A percentile compares a stretch with the other conserved stretches of the same genome.
Conservation (phyloP, 2,797 vertebrate genomes). For the Danio kyathit region DNA sequence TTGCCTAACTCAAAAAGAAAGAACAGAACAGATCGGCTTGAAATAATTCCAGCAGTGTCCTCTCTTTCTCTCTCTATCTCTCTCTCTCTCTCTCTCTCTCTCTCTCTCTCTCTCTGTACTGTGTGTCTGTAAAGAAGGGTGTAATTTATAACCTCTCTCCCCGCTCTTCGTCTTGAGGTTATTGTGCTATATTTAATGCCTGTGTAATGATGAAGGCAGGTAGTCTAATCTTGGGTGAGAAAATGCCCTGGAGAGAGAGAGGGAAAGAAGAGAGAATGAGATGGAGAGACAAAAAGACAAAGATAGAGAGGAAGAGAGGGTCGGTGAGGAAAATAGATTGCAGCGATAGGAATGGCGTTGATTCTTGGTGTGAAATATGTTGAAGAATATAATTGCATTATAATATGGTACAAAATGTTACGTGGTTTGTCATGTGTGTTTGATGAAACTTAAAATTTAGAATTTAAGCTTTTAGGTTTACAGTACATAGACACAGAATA, state of each 20-base stretch:
- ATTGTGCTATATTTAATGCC: constrained; percentile 60
- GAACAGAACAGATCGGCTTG: constrained; percentile 21
- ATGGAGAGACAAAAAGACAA: constrained; percentile 45
- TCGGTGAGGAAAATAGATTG: constrained; percentile 30
- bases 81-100: constrained; percentile 1
- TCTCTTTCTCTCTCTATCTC: too few relatives aligned
- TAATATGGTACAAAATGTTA: background rate
- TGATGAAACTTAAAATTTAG: too few relatives aligned
- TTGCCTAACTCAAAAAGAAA: constrained; percentile 6
- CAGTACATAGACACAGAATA: too few relatives aligned
- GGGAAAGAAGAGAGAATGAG: constrained; percentile 36
- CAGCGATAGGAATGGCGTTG: constrained; percentile 8
- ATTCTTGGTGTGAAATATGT: constrained; percentile 10
- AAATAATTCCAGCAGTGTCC: constrained; percentile 23
- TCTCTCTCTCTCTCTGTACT: background rate
- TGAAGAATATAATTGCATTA: constrained; percentile 20
- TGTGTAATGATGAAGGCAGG: constrained; percentile 54
- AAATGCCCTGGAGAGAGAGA: constrained; percentile 49
- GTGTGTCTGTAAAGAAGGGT: constrained; percentile 37
- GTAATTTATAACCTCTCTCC: constrained; percentile 53
- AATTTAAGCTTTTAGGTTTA: too few relatives aligned
- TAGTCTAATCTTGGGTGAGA: constrained; percentile 51
- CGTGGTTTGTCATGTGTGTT: too few relatives aligned
- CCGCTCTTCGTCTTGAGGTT: constrained; percentile 51
- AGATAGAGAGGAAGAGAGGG: constrained; percentile 7